A percentile compares a stretch with the other conserved stretches of the same genome.
These are phyloP conservation scores for Phocides pigmalion DNA, from an alignment of 1,140 invertebrate species.

Conservation along the genomic window DNA sequence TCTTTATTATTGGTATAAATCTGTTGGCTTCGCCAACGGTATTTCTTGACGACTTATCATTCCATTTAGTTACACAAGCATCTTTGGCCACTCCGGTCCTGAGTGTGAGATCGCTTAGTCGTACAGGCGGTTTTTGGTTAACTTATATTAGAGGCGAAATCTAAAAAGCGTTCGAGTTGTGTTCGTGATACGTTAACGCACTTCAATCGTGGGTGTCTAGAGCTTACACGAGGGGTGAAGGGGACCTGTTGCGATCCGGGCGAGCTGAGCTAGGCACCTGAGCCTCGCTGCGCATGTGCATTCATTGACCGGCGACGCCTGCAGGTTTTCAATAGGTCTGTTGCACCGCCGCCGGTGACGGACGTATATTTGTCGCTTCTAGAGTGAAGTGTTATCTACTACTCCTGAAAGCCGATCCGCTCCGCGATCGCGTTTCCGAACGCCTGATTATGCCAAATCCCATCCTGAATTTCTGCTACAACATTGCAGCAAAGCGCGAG, in stretches of 20 bases:
- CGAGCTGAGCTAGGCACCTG: conserved; percentile 15
- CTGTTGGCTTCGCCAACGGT: neutral
- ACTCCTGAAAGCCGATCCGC: neutral
- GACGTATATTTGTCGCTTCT: neutral
- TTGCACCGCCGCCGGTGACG: conserved; percentile 13
- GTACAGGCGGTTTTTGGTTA: neutral
- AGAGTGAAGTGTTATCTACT: neutral
- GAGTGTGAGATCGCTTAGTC: neutral
- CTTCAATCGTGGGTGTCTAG: neutral
- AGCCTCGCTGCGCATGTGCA: conserved; percentile 23
- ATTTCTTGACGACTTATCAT: neutral
- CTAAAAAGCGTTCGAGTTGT: neutral
- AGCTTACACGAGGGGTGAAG: conserved; percentile 4
- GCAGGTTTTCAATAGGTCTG: conserved; percentile 16
- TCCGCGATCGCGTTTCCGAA: neutral
- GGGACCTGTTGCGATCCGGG: conserved; percentile 22
- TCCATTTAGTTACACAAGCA: neutral
- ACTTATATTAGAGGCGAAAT: neutral
- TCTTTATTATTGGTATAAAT: neutral
- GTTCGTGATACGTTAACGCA: neutral
- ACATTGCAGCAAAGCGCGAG: conserved; percentile 4
- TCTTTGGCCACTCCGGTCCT: neutral
- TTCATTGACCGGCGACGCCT: conserved; percentile 17
- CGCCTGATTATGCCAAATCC: neutral
- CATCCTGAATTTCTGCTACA: conserved; percentile 11